Conservation (phyloP, 2,113 vertebrate species). For the Xerus inauris region DNA sequence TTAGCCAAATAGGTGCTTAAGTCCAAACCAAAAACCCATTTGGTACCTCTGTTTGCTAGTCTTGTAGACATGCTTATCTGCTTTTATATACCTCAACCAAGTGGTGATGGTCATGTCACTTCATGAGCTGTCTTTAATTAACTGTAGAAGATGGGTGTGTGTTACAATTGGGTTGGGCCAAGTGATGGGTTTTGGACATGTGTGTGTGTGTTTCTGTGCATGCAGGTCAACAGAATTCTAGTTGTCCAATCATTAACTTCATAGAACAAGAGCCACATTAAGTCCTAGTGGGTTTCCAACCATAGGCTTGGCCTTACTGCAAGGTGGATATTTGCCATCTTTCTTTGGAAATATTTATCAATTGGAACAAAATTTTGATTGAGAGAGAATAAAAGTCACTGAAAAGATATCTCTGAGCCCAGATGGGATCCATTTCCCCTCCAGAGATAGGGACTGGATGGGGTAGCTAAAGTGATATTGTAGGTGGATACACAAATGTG, state of each 20-base stretch:
- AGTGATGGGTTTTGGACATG: not conserved
- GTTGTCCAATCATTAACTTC: not conserved
- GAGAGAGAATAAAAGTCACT: slow-evolving; percentile 27
- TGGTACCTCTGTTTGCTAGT: not conserved
- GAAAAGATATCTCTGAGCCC: not conserved
- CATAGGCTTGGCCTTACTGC: not conserved
- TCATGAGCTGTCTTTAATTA: not conserved
- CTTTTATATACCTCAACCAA: not conserved
- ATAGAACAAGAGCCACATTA: not conserved
- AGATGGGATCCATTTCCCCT: not conserved
- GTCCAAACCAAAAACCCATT: not conserved
- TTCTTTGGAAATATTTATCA: not conserved
- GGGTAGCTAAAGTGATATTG: not conserved
- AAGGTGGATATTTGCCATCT: not conserved
- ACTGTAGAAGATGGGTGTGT: not conserved
- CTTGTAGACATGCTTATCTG: not conserved
- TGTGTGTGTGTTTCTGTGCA: not conserved
- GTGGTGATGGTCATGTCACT: not conserved
- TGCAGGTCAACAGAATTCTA: not conserved
- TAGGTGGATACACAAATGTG: not conserved
- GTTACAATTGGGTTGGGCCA: slow-evolving; percentile 18
- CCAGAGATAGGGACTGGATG: not conserved
- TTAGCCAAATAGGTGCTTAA: not conserved
- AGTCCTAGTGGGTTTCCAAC: not conserved
- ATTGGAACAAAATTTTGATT: not conserved